Base-by-base conservation (phyloP, 1,140 invertebrate species). In the Nebria ingens region DNA sequence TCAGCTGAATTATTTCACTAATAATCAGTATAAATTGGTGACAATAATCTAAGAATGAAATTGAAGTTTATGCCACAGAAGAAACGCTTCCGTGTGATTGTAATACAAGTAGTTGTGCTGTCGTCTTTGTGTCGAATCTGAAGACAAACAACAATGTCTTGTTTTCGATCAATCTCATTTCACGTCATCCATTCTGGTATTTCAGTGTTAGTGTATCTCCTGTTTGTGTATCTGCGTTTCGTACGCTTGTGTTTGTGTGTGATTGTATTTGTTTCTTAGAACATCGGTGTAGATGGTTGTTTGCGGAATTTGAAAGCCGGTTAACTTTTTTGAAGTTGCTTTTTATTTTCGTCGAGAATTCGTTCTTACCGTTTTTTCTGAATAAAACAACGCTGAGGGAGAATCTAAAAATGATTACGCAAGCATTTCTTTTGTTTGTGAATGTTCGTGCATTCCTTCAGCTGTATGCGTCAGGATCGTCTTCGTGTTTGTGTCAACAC, bases 341-440 rank as follows among this genome's bases (percentile, higher is more conserved):
- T 29, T 29, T 29, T 29, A 29, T 29, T 45, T 45, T 45, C 17
- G 3, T 45, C 9, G 17, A 45, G 40, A 12, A 12, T 45, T 45
- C 17, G n/a, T 34, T 34, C n/a, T 34, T n/a, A 34, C 25, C 25
- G 25, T 34, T 34, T 17, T 45, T 4, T 45, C 6, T 45, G 40
- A 45, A 45, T 45, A 45, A 45, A 45, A 45, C 17, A 45, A 45
- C 40, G 40, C 17, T 17, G 9, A 29, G 4, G 25, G 25, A 9
- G 40, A 45, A 45, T 45, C 9, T 45, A 45, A 45, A 45, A 45
- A 45, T 45, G 40, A 45, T 45, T 45, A 45, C 40, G 40, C 15
- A 45, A 45, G 40, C 40, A 45, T 45, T 45, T 45, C 40, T 45
- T 34, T 45, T 45, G 40, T 45, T 45, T 45, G 17, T 17, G 6